Conservation (phyloP, 1,140 invertebrate genomes). For the Scaptomyza pallida region DNA sequence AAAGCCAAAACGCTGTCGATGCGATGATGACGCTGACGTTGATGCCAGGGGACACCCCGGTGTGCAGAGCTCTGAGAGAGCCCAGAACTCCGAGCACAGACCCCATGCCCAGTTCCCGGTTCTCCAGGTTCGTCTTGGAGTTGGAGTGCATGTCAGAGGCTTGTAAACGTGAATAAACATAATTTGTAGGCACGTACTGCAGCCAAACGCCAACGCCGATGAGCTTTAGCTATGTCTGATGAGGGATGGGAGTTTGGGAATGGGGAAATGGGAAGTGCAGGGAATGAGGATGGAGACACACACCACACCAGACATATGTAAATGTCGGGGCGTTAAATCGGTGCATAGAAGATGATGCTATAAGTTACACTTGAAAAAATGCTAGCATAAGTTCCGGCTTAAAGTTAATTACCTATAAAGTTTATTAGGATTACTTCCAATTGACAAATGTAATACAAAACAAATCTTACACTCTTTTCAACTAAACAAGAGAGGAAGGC, state of each 20-base stretch:
- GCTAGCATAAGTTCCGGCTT: not conserved
- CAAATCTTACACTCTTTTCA: not conserved
- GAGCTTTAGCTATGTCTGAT: conserved; percentile 31
- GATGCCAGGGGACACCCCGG: conserved; percentile 76
- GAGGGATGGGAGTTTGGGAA: not conserved
- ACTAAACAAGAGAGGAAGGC: not conserved
- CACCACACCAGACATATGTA: conserved; percentile 64
- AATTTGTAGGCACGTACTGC: conserved; percentile 78
- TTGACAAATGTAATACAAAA: not conserved
- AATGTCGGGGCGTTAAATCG: conserved; percentile 82
- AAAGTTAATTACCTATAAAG: not conserved
- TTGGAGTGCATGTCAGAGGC: conserved; percentile 76
- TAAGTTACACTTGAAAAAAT: conserved; percentile 24
- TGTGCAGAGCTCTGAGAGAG: conserved; percentile 50
- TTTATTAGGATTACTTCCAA: not conserved
- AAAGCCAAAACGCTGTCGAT: conserved; percentile 61
- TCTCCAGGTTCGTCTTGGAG: conserved; percentile 43
- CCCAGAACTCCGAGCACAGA: conserved; percentile 1
- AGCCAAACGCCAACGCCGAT: conserved; percentile 77
- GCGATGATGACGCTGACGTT: conserved; percentile 76
- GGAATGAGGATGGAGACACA: conserved; percentile 19
- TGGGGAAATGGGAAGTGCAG: not conserved
- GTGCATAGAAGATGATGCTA: conserved; percentile 62
- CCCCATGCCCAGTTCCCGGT: conserved; percentile 28
- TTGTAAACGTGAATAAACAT: conserved; percentile 82